A percentile compares a stretch with the other conserved stretches of the same genome.
Evolutionary conservation across 2,797 vertebrate genomes (phyloP).

Genomic region (Sparus aurata): DNA sequence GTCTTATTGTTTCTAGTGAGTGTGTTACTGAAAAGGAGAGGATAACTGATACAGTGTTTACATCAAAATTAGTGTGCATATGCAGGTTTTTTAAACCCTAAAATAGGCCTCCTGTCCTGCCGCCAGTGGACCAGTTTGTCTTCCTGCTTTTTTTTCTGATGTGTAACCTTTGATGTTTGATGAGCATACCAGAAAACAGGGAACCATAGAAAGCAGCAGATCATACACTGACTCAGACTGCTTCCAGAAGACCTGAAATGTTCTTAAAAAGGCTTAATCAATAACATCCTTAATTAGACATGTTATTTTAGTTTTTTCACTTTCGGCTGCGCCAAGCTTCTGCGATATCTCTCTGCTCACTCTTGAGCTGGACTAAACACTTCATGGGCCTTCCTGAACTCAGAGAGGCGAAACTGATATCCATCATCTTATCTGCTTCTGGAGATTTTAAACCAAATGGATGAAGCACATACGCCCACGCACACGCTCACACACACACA

Average conservation of each 20-base stretch:
- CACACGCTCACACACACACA: slow-evolving; percentile 4
- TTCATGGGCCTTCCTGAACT: not conserved
- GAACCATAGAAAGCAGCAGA: too few relatives aligned
- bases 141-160: too few relatives aligned
- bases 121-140: too few relatives aligned
- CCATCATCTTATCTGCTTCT: not conserved
- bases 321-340: not conserved
- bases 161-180: too few relatives aligned
- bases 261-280: too few relatives aligned
- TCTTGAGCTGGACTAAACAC: not conserved
- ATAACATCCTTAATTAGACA: not conserved
- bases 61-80: too few relatives aligned
- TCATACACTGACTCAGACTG: too few relatives aligned
- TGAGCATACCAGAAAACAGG: too few relatives aligned
- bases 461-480: not conserved
- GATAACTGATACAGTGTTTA: too few relatives aligned
- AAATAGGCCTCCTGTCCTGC: too few relatives aligned
- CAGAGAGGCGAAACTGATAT: not conserved
- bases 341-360: not conserved
- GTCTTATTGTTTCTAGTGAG: not conserved
- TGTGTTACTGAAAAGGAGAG: not conserved
- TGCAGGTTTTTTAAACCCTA: too few relatives aligned
- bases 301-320: not conserved
- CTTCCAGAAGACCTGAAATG: too few relatives aligned
- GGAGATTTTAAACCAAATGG: not conserved